Evolutionary conservation across 2,888 invertebrate genomes (phyloP).

Genomic region (Cetonia aurata): DNA sequence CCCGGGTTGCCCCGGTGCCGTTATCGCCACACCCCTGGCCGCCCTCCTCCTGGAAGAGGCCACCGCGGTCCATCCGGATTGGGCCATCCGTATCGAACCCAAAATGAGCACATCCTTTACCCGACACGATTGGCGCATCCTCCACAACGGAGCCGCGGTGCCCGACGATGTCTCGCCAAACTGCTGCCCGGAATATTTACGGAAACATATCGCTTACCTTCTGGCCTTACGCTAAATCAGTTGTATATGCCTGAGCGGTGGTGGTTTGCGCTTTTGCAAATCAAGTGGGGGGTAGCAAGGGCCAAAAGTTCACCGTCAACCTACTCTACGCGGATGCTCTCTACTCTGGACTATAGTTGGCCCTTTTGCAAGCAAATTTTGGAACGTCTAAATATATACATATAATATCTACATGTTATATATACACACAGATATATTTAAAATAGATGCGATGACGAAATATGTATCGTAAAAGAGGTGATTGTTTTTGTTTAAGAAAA

Average conservation of each 20-base stretch:
- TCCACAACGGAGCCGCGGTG: conserved; percentile 54
- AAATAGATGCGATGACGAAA: too few relatives aligned
- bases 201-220: conserved; percentile 63
- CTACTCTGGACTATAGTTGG: conserved; percentile 50
- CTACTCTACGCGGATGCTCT: conserved; percentile 48
- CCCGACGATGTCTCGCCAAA: conserved; percentile 53
- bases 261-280: conserved; percentile 63
- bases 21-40: conserved; percentile 52
- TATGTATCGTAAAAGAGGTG: too few relatives aligned
- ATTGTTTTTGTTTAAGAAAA: too few relatives aligned
- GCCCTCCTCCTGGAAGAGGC: conserved; percentile 53
- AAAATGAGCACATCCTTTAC: conserved; percentile 55
- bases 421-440: too few relatives aligned
- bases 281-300: conserved; percentile 57
- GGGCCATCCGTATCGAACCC: conserved; percentile 50
- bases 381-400: conserved; percentile 22
- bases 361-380: conserved; percentile 52
- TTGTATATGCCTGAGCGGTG: conserved; percentile 47
- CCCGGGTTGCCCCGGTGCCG: conserved; percentile 42
- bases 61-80: conserved; percentile 49
- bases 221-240: conserved; percentile 53
- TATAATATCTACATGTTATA: conserved; percentile 9
- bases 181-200: conserved; percentile 58
- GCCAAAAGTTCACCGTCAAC: conserved; percentile 47
- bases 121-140: conserved; percentile 55